phyloP scores from a whole-genome alignment of 2,888 invertebrate species.

The Molorchus minor region DNA sequence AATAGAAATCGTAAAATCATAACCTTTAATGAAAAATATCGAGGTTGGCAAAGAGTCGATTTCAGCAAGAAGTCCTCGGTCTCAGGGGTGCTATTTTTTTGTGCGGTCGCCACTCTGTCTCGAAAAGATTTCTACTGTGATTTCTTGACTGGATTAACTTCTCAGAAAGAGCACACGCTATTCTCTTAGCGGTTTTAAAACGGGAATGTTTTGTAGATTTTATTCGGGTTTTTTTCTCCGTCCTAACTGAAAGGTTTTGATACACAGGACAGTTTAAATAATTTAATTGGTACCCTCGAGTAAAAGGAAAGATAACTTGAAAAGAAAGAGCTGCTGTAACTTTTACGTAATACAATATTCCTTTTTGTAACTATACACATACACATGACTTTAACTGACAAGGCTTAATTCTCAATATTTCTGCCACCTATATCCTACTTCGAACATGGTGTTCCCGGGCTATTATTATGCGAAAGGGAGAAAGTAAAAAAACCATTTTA shows the following conservation, averaged over 20 bases:
- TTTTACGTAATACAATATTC: too few relatives aligned
- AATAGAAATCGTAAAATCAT: conserved; percentile 7
- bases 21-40: conserved; percentile 11
- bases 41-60: neutral
- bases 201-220: neutral
- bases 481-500: too few relatives aligned
- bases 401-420: too few relatives aligned
- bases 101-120: neutral
- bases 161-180: neutral
- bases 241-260: neutral
- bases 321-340: too few relatives aligned
- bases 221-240: neutral
- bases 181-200: neutral
- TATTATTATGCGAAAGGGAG: too few relatives aligned
- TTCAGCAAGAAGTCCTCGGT: neutral
- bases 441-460: too few relatives aligned
- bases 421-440: too few relatives aligned
- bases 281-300: too few relatives aligned
- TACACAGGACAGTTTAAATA: neutral
- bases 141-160: neutral
- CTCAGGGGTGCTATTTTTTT: conserved; percentile 5
- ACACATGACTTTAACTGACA: too few relatives aligned
- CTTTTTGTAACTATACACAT: too few relatives aligned
- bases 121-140: neutral
- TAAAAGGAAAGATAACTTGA: too few relatives aligned